Conservation (phyloP, 2,113 vertebrate genomes). For the Gambusia holbrooki region DNA sequence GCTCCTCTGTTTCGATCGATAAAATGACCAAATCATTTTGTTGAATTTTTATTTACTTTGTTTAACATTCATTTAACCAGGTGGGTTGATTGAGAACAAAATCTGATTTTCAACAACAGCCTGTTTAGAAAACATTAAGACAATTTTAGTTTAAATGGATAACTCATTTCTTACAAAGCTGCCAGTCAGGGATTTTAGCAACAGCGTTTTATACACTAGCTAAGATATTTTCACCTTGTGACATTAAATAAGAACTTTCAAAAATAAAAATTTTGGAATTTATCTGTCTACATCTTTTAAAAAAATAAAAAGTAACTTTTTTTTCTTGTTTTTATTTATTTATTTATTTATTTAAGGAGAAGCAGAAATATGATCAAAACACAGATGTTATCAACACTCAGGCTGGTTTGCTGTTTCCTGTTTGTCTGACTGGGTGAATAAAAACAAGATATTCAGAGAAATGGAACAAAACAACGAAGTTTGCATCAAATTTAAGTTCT, state of each 20-base stretch:
- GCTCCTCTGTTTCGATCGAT: neutral
- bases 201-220: no score
- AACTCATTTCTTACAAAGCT: neutral
- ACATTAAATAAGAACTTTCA: neutral
- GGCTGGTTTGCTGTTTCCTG: neutral
- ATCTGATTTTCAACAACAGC: no score
- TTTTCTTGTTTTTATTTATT: no score
- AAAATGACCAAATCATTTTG: neutral
- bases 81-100: no score
- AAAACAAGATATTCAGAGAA: neutral
- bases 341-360: no score
- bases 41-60: neutral
- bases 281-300: no score
- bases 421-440: neutral
- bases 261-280: neutral
- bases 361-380: no score
- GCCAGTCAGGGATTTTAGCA: no score
- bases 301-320: no score
- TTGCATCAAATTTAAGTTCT: no score
- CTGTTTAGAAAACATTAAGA: neutral
- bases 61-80: no score
- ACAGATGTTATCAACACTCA: neutral
- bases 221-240: neutral
- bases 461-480: neutral
- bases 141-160: neutral